These are phyloP conservation scores for Dysidea cf. avara DNA, from an alignment of 37 sponge, comb jelly and placozoan species.

Conservation along the genomic window DNA sequence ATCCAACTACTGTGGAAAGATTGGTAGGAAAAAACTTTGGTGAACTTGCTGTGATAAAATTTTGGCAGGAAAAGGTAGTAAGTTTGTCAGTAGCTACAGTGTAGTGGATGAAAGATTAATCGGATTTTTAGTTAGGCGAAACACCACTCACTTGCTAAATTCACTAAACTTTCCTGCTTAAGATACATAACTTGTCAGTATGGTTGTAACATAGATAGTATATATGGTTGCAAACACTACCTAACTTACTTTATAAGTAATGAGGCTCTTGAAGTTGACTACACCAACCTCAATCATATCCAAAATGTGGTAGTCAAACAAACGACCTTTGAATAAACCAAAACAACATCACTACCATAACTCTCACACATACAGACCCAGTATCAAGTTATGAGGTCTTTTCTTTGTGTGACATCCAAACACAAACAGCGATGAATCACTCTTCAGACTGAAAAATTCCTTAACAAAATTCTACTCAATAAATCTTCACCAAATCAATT, in stretches of 20 bases:
- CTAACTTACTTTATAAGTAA: constrained; percentile 51
- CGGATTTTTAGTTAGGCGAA: no score
- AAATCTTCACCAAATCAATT: background rate
- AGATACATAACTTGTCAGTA: no score
- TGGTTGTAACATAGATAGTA: no score
- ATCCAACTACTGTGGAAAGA: no score
- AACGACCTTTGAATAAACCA: constrained; percentile 51
- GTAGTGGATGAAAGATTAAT: no score
- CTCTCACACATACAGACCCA: constrained; percentile 48
- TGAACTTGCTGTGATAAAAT: no score
- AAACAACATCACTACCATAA: background rate
- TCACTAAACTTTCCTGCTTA: no score
- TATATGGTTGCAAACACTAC: no score
- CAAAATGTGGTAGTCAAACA: constrained; percentile 76
- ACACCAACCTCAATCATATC: constrained; percentile 98
- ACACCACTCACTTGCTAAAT: no score
- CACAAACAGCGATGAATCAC: constrained; percentile 85
- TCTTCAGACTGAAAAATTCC: constrained; percentile 84
- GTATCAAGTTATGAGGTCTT: constrained; percentile 85
- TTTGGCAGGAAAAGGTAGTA: no score
- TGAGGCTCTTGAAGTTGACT: constrained; percentile 43
- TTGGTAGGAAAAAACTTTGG: no score
- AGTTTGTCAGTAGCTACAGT: no score
- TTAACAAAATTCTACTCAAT: constrained; percentile 5
- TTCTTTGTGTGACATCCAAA: constrained; percentile 94